Base-by-base conservation (phyloP, 2,888 invertebrate species). In the Xylota segnis region DNA sequence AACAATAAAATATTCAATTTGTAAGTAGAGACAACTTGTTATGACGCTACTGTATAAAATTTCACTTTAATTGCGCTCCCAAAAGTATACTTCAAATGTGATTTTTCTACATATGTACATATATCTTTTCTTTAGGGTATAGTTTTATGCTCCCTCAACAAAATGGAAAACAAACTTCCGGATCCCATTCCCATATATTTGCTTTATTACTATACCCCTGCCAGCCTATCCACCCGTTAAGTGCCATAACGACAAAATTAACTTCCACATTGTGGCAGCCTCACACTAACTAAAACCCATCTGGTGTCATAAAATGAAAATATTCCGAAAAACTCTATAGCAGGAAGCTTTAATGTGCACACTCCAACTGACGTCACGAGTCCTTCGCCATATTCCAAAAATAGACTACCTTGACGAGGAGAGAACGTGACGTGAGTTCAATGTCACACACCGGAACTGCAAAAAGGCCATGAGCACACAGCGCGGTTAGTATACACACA, bases 371-470 rank as follows among this genome's bases (percentile, higher is more conserved):
- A 75, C 86, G 82, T 86, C 82, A 76, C 61, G 66, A 76, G 72
- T 86, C 86, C 82, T 86, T 81, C 65, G 43, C 9, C 12, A 54
- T 61, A 34, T 18, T 82, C 82, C 54, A 72, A 72, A 82, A 82
- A 86, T 86, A 86, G 68, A 54, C 52, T 34, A 72, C 76, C 75
- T 86, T 82, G 86, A 76, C 43, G 71, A 76, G 45, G 59, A 82
- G 77, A 66, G 66, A 76, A 71, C 59, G 68, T 86, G 72, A 81
- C 76, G 72, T 77, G 82, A 86, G 86, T 86, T 86, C 86, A 86
- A 86, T 86, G 86, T 86, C 86, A 82, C 86, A 68, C 76, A 86
- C 82, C 86, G 86, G 86, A 86, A 82, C 82, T 82, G 56, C 58
- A 63, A 68, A 83, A 76, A 61, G 81, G 66, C 81, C 70, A 52